Conservation (phyloP, 2,113 vertebrate species). For the Porphyrio hochstetteri region DNA sequence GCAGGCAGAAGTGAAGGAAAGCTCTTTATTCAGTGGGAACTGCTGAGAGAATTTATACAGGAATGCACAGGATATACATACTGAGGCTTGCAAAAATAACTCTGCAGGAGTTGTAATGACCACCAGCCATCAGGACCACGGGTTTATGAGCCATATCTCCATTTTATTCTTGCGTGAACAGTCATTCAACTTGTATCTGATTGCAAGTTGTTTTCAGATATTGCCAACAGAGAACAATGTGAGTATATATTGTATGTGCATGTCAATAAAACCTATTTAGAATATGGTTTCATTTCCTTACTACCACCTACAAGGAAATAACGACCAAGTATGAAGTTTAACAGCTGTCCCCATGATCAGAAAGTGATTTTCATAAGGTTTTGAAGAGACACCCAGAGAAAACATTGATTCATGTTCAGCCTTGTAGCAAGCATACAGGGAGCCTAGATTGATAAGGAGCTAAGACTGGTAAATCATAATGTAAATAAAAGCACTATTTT, state of each 20-base stretch:
- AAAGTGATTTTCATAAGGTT: constrained; percentile 57
- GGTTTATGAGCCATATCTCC: constrained; percentile 7
- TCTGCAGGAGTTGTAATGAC: not conserved
- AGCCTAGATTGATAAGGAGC: constrained; percentile 60
- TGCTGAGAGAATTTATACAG: not conserved
- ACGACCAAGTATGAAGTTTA: constrained; percentile 45
- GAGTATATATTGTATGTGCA: not conserved
- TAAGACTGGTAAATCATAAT: constrained; percentile 67
- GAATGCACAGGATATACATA: not conserved
- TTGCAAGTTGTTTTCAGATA: constrained; percentile 7
- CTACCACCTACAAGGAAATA: constrained; percentile 36
- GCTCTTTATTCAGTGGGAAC: not conserved
- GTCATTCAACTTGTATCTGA: not conserved
- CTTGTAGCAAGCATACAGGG: constrained; percentile 46
- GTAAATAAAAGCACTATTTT: constrained; percentile 73
- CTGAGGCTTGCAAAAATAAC: not conserved
- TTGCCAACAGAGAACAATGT: not conserved
- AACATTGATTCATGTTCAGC: constrained; percentile 48
- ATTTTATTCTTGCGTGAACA: not conserved
- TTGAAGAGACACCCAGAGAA: constrained; percentile 42
- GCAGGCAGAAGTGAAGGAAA: not conserved
- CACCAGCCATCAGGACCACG: not conserved
- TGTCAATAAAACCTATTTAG: constrained; percentile 50
- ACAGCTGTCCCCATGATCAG: constrained; percentile 40
- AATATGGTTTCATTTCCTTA: constrained; percentile 48